Conservation (phyloP, 2,113 vertebrate genomes). For the Orcinus orca region DNA sequence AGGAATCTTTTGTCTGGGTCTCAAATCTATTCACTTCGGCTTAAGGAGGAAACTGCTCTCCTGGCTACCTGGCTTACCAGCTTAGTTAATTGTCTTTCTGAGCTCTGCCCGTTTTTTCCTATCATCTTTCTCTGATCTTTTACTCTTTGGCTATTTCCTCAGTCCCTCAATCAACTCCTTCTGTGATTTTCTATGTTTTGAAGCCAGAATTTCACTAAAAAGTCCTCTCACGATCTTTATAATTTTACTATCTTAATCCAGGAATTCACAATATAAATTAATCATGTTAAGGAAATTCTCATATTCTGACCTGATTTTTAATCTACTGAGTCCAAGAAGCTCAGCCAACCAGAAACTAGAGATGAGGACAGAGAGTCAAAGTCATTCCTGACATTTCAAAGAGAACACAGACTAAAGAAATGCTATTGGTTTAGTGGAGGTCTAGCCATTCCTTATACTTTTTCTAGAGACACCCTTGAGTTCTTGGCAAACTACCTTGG, state of each 20-base stretch:
- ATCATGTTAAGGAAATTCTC: background rate
- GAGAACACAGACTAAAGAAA: constrained; percentile 16
- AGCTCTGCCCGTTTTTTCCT: background rate
- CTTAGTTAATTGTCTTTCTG: background rate
- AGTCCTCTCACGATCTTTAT: background rate
- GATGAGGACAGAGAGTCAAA: background rate
- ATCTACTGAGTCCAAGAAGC: background rate
- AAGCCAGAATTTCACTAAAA: constrained; percentile 48
- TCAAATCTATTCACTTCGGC: background rate
- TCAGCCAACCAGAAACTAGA: constrained; percentile 2
- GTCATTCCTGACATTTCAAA: background rate
- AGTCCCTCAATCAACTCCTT: background rate
- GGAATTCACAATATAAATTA: constrained; percentile 29
- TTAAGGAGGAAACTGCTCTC: background rate
- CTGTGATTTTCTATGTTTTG: background rate
- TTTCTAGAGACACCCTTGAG: background rate
- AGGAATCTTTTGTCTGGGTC: background rate
- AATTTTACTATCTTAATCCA: constrained; percentile 11
- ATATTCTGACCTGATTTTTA: constrained; percentile 41
- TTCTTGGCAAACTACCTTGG: background rate
- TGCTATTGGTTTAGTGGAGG: background rate
- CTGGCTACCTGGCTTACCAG: background rate
- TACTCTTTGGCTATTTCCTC: background rate
- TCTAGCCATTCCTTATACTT: background rate
- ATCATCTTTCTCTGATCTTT: background rate